phyloP scores from a whole-genome alignment of 2,113 vertebrate species.

The Rostratula benghalensis region DNA sequence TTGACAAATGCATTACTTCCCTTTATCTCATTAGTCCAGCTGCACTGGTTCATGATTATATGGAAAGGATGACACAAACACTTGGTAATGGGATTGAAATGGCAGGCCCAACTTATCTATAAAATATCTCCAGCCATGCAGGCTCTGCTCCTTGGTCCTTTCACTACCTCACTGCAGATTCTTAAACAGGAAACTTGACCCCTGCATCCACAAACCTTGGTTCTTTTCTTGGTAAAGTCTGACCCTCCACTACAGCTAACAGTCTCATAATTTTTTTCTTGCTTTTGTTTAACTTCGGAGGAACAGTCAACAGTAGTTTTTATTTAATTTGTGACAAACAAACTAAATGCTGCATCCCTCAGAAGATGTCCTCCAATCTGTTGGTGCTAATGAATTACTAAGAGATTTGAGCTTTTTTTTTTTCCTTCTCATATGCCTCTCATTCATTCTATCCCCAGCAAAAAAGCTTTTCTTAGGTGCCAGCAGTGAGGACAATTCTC shows the following conservation, averaged over 20 bases:
- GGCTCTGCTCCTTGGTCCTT: background rate
- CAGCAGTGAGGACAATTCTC: background rate
- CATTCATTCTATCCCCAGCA: rapidly evolving
- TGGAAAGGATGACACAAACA: background rate
- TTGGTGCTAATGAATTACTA: background rate
- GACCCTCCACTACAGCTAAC: background rate
- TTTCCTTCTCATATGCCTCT: background rate
- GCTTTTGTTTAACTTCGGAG: background rate
- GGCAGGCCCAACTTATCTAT: background rate
- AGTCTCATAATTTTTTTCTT: background rate
- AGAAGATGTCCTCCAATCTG: background rate
- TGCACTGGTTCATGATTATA: background rate
- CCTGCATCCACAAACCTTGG: background rate
- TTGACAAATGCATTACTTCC: background rate
- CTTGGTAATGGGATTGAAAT: background rate
- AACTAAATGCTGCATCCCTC: background rate
- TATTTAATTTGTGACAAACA: background rate
- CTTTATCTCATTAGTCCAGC: background rate
- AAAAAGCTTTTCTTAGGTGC: background rate
- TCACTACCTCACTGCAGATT: background rate
- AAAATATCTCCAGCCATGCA: background rate
- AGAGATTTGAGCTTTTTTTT: background rate
- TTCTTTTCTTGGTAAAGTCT: background rate
- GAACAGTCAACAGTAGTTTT: background rate
- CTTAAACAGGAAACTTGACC: background rate